Conservation (phyloP, 2,797 vertebrate species). For the Coluber constrictor region DNA sequence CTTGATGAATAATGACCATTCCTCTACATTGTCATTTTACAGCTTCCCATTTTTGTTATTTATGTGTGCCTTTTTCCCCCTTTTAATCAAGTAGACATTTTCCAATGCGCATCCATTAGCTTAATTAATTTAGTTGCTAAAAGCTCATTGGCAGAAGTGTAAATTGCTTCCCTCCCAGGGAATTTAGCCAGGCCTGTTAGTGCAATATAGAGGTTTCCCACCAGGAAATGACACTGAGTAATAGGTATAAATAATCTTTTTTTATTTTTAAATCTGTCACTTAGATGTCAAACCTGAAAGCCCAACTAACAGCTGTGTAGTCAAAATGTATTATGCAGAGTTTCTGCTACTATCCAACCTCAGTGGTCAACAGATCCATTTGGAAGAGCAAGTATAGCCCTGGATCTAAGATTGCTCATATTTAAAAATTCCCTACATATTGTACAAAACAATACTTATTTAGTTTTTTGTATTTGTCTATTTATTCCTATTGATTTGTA, state of each 20-base stretch:
- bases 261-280: neutral
- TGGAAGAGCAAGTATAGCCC: neutral
- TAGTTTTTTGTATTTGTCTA: neutral
- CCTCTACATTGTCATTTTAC: neutral
- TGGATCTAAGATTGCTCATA: neutral
- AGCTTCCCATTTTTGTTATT: slow-evolving; percentile 6
- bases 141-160: neutral
- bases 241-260: neutral
- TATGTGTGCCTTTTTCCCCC: neutral
- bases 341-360: neutral
- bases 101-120: slow-evolving; percentile 23
- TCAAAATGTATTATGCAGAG: neutral
- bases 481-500: neutral
- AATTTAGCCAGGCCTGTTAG: neutral
- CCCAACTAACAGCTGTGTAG: neutral
- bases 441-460: neutral
- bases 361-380: neutral
- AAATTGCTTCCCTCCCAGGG: slow-evolving; percentile 8
- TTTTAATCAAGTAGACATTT: neutral
- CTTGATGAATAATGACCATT: neutral
- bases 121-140: slow-evolving; percentile 23
- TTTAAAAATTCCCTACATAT: neutral
- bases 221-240: neutral
- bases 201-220: neutral
- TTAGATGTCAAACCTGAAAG: neutral